Conservation (phyloP, 2,797 vertebrate species). For the Pseudocheirus occidentalis region DNA sequence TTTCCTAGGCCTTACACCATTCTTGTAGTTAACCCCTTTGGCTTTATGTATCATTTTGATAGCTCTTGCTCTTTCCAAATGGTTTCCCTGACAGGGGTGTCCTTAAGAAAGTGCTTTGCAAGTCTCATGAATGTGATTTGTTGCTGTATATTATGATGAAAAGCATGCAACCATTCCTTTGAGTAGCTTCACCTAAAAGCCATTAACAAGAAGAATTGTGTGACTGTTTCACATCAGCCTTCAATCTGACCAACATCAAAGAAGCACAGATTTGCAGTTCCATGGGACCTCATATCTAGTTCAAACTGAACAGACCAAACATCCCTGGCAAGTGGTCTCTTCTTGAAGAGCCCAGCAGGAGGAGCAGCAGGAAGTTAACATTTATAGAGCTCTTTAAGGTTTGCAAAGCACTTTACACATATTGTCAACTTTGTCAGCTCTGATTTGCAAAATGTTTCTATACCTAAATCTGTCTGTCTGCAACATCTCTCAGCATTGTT, state of each 20-base stretch:
- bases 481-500: not conserved
- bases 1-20: not conserved
- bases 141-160: not conserved
- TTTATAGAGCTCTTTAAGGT: not conserved
- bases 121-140: not conserved
- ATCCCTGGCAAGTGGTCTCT: not conserved
- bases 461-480: not conserved
- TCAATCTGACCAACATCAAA: not conserved
- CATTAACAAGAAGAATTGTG: not conserved
- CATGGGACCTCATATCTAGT: not conserved
- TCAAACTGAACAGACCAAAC: not conserved
- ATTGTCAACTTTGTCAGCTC: not conserved
- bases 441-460: not conserved
- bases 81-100: not conserved
- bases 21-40: not conserved
- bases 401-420: not conserved
- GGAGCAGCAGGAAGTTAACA: not conserved
- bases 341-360: not conserved
- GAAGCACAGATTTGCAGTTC: not conserved
- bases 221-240: not conserved
- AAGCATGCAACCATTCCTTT: not conserved
- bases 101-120: not conserved
- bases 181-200: not conserved
- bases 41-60: not conserved
- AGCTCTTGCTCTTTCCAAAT: not conserved